Evolutionary conservation across 2,888 invertebrate species (phyloP).

Genomic region (Zygothrica quintamaculata): DNA sequence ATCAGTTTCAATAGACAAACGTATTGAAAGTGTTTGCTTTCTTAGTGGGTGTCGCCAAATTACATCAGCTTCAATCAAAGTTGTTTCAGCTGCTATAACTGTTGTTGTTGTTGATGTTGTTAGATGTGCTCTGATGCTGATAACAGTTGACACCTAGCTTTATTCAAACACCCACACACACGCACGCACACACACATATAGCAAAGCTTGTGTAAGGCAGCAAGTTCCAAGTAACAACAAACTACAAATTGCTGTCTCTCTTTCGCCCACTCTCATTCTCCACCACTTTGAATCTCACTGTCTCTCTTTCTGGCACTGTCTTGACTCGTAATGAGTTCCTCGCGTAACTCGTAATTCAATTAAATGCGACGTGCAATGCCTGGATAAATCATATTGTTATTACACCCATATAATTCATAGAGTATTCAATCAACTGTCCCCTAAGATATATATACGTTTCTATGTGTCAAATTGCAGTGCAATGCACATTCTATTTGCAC

Average conservation of each 20-base stretch:
- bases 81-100: constrained; percentile 20
- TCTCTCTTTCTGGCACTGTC: no score
- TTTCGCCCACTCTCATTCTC: no score
- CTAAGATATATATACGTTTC: constrained; percentile 1
- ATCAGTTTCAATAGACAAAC: no score
- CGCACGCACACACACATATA: not conserved
- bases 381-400: constrained; percentile 43
- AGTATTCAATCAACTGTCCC: constrained; percentile 10
- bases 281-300: no score
- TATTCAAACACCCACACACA: constrained; percentile 11
- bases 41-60: constrained; percentile 9
- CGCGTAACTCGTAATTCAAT: constrained; percentile 49
- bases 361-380: constrained; percentile 48
- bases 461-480: not conserved
- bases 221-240: constrained; percentile 15
- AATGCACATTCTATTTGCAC: constrained; percentile 8
- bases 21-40: not conserved
- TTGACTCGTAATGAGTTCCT: constrained; percentile 32
- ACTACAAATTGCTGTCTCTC: constrained; percentile 32
- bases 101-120: no score
- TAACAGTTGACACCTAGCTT: constrained; percentile 43
- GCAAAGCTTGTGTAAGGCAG: not conserved
- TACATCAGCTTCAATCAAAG: constrained; percentile 44
- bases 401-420: constrained; percentile 9
- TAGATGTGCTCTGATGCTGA: constrained; percentile 7